Base-by-base conservation (phyloP, 2,888 invertebrate genomes). In the Pedicia rivosa region DNA sequence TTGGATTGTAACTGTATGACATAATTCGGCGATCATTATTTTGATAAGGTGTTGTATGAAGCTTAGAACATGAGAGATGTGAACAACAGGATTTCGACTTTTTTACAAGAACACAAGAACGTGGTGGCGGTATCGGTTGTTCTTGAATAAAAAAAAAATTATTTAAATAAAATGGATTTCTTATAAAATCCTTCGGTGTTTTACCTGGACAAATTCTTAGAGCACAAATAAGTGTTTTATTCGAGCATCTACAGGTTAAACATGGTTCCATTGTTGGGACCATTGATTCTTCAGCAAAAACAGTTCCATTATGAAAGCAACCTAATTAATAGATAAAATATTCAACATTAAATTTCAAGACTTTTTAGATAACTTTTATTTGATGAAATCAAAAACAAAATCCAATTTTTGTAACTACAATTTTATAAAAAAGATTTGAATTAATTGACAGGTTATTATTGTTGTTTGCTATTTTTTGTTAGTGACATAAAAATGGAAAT, bases 211-310 rank as follows among this genome's bases (percentile, higher is more conserved):
- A 87, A 8, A 84, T 73, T 44, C 80, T 68, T 41, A 84, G 66
- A 36, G 79, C 73, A 57, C 87, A 88, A 19, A 80, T 65, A 36
- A 86, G 64, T 29, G 78, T 74, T 42, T 78, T 78, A 36, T 68
- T 69, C 31, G 62, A 67, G 59, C 87, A 87, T 44, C 72, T 70
- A 59, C 87, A 87, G 48, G 70, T 73, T 39, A 87, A 64, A 54
- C 87, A 88, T 19, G 81, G 76, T 56, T 82, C 81, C 37, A 69
- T 66, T 38, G 81, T 78, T 41, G 64, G 57, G 46, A 83, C 79
- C 40, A 70, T 59, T 27, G 67, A 62, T 25, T 78, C 78, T 49
- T 74, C 74, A 7, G 65, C 66, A 58, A 74, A 75, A 60, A 69
- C 70, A 38, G 68, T 68, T 19, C 77, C 78, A 48, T 77, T 75